A percentile compares a stretch with the other conserved stretches of the same genome.
These are phyloP conservation scores for Drosophila watanabei DNA, from an alignment of 1,140 invertebrate species.

Conservation along the genomic window DNA sequence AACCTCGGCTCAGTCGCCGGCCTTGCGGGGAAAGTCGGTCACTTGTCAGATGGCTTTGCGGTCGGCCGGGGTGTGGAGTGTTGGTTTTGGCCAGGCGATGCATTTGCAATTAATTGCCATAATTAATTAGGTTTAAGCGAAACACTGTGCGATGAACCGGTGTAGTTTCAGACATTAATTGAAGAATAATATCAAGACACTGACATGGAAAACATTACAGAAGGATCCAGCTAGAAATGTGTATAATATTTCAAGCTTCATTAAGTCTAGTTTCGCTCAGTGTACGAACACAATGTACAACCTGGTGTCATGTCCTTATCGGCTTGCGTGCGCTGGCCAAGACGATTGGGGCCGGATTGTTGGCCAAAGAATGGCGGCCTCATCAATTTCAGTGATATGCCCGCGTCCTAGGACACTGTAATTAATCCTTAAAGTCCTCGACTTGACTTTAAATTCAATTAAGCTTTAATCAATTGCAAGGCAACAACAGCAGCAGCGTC, in stretches of 20 bases:
- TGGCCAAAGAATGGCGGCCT: conserved; percentile 35
- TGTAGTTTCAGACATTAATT: not conserved
- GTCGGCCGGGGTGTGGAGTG: conserved; percentile 39
- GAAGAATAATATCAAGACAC: not conserved
- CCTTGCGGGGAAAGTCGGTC: conserved; percentile 39
- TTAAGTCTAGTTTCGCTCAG: not conserved
- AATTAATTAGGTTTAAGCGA: conserved; percentile 76
- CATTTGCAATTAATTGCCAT: conserved; percentile 74
- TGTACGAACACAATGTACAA: not conserved
- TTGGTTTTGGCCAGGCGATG: conserved; percentile 49
- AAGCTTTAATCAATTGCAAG: conserved; percentile 77
- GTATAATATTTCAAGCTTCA: not conserved
- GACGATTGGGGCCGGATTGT: conserved; percentile 47
- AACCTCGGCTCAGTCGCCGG: conserved; percentile 36
- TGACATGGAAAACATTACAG: not conserved
- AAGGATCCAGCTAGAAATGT: not conserved
- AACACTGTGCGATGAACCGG: conserved; percentile 1
- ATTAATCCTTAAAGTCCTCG: conserved; percentile 64
- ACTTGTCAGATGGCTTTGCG: conserved; percentile 47
- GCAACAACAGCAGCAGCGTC: conserved; percentile 23
- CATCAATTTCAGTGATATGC: conserved; percentile 48
- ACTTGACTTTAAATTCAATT: conserved; percentile 72
- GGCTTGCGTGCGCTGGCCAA: conserved; percentile 61
- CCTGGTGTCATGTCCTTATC: conserved; percentile 51
- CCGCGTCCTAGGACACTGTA: conserved; percentile 23